Percentiles rank a stretch among this genome's conserved stretches.
These are phyloP conservation scores for Cyphomyrus plagiostoma DNA, from an alignment of 2,113 vertebrate genomes.

Conservation along the genomic window DNA sequence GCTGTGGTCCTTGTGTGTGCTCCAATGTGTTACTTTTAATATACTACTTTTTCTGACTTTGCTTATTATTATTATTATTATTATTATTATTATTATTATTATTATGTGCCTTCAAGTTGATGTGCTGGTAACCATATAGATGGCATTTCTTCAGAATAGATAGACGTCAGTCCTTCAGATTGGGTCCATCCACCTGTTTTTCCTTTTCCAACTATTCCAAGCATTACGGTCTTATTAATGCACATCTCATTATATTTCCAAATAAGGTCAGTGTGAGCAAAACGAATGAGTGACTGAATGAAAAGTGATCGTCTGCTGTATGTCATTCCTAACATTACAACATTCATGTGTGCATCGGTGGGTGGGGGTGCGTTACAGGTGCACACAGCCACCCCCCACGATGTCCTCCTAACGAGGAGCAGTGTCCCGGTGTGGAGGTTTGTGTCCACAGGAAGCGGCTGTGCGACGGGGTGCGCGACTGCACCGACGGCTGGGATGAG, in stretches of 20 bases:
- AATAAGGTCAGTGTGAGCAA: slow-evolving; percentile 27
- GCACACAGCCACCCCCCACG: slow-evolving; percentile 77
- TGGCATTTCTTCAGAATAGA: background rate
- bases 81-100: background rate
- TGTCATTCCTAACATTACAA: background rate
- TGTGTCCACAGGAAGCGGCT: slow-evolving; percentile 88
- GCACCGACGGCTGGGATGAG: slow-evolving; percentile 83
- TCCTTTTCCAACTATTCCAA: background rate
- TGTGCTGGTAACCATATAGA: background rate
- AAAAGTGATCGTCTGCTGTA: slow-evolving; percentile 12
- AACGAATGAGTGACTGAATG: no score
- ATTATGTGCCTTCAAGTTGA: background rate
- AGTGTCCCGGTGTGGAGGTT: slow-evolving; percentile 84
- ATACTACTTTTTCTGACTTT: background rate
- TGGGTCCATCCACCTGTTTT: background rate
- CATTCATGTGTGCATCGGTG: background rate
- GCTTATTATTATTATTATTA: background rate
- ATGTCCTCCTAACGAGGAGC: slow-evolving; percentile 87
- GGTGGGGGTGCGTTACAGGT: slow-evolving; percentile 61
- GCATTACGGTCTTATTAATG: background rate
- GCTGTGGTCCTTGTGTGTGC: background rate
- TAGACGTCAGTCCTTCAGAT: background rate
- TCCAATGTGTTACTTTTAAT: background rate
- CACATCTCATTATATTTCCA: slow-evolving; percentile 45
- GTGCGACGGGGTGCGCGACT: slow-evolving; percentile 81